phyloP scores from a whole-genome alignment of 2,888 invertebrate species.

The Xestobium rufovillosum region DNA sequence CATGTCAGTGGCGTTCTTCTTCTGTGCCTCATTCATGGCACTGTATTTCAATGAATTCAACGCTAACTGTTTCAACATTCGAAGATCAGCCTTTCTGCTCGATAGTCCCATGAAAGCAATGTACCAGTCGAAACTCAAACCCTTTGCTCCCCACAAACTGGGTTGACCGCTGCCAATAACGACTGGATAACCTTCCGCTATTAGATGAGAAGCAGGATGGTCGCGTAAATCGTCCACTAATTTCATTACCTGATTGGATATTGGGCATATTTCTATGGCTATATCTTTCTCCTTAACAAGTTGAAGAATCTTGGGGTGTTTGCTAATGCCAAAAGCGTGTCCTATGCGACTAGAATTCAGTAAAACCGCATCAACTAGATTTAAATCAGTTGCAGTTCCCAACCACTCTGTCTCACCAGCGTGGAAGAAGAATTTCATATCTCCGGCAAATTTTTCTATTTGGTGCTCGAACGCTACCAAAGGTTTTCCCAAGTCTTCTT shows the following conservation, averaged over 20 bases:
- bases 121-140: conserved; percentile 63
- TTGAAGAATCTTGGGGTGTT: conserved; percentile 57
- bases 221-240: conserved; percentile 62
- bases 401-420: conserved; percentile 71
- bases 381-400: conserved; percentile 56
- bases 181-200: conserved; percentile 57
- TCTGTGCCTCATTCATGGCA: conserved; percentile 45
- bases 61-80: conserved; percentile 59
- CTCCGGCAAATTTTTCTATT: conserved; percentile 43
- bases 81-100: conserved; percentile 55
- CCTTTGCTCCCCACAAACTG: conserved; percentile 63
- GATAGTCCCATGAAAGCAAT: conserved; percentile 65
- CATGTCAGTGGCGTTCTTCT: conserved; percentile 42
- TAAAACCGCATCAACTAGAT: conserved; percentile 63
- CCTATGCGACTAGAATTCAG: conserved; percentile 61
- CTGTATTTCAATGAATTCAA: conserved; percentile 62
- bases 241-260: conserved; percentile 62
- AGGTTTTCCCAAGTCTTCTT: conserved; percentile 60
- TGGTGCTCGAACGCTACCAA: conserved; percentile 52
- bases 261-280: conserved; percentile 63
- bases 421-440: conserved; percentile 61
- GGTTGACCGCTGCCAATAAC: conserved; percentile 69
- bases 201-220: conserved; percentile 56
- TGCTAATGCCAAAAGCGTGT: conserved; percentile 61
- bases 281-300: conserved; percentile 51